Evolutionary conservation across 1,140 invertebrate genomes (phyloP).

Genomic region (Bombus haemorrhoidalis): DNA sequence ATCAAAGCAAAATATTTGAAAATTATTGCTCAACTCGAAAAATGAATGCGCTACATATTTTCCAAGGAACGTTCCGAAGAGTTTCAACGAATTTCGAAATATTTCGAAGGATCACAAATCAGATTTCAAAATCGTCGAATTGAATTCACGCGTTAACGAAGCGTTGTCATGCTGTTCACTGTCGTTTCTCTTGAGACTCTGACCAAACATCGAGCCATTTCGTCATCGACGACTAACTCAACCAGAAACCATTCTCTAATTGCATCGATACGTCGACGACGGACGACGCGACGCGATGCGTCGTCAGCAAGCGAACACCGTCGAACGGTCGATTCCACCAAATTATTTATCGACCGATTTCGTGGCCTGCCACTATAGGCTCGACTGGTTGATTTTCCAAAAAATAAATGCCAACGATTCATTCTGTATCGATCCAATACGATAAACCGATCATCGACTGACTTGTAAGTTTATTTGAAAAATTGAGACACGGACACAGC

Average conservation of each 20-base stretch:
- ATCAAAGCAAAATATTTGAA: background rate
- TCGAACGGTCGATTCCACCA: conserved; percentile 20
- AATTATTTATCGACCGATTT: conserved; percentile 70
- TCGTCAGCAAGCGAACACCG: conserved; percentile 48
- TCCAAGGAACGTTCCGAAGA: no score
- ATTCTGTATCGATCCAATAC: background rate
- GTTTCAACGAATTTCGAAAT: background rate
- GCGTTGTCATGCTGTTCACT: background rate
- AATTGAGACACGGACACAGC: no score
- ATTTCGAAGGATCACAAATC: background rate
- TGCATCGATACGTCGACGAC: conserved; percentile 26
- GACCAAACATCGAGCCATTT: background rate
- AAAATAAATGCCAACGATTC: conserved; percentile 40
- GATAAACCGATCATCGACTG: no score
- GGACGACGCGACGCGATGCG: conserved; percentile 37
- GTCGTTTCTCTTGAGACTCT: background rate
- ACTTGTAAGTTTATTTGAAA: no score
- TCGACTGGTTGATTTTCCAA: conserved; percentile 9
- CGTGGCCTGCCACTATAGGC: background rate
- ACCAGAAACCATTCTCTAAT: conserved; percentile 13
- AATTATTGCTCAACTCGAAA: no score
- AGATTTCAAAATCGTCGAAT: background rate
- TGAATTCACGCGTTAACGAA: background rate
- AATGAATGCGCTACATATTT: background rate
- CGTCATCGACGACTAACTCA: background rate